Base-by-base conservation (phyloP, 2,888 invertebrate genomes). In the Melanostoma scalare region DNA sequence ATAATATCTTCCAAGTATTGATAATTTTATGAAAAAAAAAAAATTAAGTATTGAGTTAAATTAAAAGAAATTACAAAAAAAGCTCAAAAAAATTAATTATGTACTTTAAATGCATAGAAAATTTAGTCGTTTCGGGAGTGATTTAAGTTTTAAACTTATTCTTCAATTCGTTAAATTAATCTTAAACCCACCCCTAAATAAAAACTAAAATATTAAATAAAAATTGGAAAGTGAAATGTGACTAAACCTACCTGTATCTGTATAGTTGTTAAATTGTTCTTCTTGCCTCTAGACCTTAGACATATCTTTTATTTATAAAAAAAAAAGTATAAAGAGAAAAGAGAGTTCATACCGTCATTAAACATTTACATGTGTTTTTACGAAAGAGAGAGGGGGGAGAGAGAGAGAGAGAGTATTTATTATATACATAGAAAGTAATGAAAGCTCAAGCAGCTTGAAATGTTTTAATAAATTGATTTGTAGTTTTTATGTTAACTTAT, bases 261-360 rank as follows among this genome's bases (percentile, higher is more conserved):
- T 74, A 69, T 65, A 65, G 65, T 76, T 65, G 80, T 75, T 69
- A 75, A 20, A 80, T 78, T 65, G 65, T 76, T 81, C 60, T 71
- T 71, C 69, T 60, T 71, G 65, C 71, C 80, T 63, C 63, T 81
- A 76, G 76, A 81, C 71, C n/a, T 76, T 77, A 77, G 72, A 77
- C 77, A 81, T 77, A 81, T 81, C 76, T 76, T 60, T 60, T 38
- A 20, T 20, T 20, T 20, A 20, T 20, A 20, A 20, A 20, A 20
- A 20, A 20, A 20, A 20, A 20, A 20, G 20, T 20, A 20, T 20
- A 20, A 20, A 20, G 1, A 20, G 20, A 20, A 20, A 20, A 20
- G 20, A 1, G 20, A 20, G 20, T 20, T 20, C 20, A 20, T 20
- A 20, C 20, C 20, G 20, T 20, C 20, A 20, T 20, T 20, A 20